Evolutionary conservation across 1,140 invertebrate genomes (phyloP), one percentile per base, ranked within the genome.

Genomic region (Brachionus manjavacas): DNA sequence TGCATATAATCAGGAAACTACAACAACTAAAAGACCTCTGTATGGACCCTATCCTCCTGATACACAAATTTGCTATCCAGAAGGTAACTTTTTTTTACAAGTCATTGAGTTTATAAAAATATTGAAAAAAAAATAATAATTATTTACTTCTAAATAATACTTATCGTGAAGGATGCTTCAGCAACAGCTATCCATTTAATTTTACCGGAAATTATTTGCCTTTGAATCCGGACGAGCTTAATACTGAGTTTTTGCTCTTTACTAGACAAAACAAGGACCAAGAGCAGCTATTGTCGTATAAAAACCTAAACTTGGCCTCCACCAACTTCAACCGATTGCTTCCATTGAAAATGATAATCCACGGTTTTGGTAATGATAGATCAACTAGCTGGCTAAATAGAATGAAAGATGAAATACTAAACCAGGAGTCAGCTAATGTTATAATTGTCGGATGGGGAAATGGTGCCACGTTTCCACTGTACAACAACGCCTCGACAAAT

Each of bases 291-390:
- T 20, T 84, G 12, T 43, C 68, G 0, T 76, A 84, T 52, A 49
- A 41, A 12, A 41, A 84, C 16, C 35, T 43, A 14, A 23, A 64
- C 12, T 25, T 84, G n/a, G 8, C 1, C 7, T 9, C 23, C n/a
- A 72, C 35, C 3, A 39, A 72, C 16, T 55, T 84, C 11, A 66
- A 84, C 25, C 16, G n/a, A 9, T 25, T 49, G 14, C 25, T 72
- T 20, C 46, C 43, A 12, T 60, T 78, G 20, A 94, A 96, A 88
- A 92, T 98, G 25, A 94, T 98, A 84, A 94, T 97, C 0, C 96
- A 98, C 87, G 96, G 96, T 3, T 98, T 97, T 87, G 94, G 95
- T 1, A 95, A 94, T 64, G 94, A 93, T 86, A 96, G 95, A 87
- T 92, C 93, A 20, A 84, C 81, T 3, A 16, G 8, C 16, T 84